Conservation (phyloP, 2,797 vertebrate species). For the Myotis findleyi region DNA sequence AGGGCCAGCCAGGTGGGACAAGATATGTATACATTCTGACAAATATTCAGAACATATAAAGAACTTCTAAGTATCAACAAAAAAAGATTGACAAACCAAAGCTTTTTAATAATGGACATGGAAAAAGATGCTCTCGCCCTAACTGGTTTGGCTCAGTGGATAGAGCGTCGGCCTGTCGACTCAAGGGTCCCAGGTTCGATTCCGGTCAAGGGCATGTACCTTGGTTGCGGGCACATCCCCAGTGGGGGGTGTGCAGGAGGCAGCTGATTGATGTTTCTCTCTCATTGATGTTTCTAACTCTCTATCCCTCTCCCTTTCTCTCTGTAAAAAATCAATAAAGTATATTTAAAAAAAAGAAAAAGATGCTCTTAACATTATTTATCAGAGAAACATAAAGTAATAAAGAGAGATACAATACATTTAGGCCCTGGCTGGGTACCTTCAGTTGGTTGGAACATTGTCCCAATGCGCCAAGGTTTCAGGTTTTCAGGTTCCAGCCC, state of each 20-base stretch:
- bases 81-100: neutral
- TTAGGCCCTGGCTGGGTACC: neutral
- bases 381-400: neutral
- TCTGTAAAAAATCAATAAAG: too few species aligned
- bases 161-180: too few species aligned
- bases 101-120: neutral
- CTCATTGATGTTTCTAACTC: too few species aligned
- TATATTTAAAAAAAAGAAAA: neutral
- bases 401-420: neutral
- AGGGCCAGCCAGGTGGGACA: neutral
- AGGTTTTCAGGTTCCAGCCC: neutral
- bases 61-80: neutral
- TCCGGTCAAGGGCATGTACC: too few species aligned
- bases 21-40: neutral
- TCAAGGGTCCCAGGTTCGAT: too few species aligned
- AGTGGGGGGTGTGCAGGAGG: too few species aligned
- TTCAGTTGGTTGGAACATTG: neutral
- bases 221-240: too few species aligned
- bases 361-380: neutral
- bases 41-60: constrained; percentile 2
- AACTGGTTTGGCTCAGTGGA: too few species aligned
- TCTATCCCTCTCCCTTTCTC: too few species aligned
- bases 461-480: neutral
- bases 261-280: too few species aligned
- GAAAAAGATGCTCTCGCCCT: neutral